Evolutionary conservation across 2,888 invertebrate species (phyloP).

Genomic region (Carpatolechia fugitivella): DNA sequence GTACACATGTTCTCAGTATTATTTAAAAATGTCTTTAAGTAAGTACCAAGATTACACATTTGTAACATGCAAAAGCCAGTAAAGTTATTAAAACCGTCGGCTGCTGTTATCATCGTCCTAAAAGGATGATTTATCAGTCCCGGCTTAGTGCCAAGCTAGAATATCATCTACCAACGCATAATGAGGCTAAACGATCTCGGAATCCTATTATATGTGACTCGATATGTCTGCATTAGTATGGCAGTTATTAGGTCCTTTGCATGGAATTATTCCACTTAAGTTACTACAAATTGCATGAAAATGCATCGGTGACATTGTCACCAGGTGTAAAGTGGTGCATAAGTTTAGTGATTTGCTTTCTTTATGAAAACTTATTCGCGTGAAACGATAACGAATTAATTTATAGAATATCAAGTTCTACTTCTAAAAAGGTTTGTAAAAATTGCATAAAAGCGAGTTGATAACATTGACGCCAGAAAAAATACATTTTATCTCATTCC

Average conservation of each 20-base stretch:
- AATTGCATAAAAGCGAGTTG: no score
- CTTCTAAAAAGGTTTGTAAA: no score
- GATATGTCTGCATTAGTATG: constrained; percentile 47
- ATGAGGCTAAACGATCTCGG: constrained; percentile 48
- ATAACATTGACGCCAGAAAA: no score
- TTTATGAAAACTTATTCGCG: no score
- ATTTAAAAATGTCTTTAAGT: constrained; percentile 27
- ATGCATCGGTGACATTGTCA: constrained; percentile 20
- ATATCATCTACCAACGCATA: constrained; percentile 52
- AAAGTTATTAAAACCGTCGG: constrained; percentile 42
- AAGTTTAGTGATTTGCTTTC: background rate
- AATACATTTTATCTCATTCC: no score
- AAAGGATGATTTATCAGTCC: constrained; percentile 53
- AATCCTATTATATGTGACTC: constrained; percentile 56
- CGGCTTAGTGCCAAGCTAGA: constrained; percentile 31
- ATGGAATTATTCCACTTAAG: constrained; percentile 37
- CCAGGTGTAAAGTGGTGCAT: constrained; percentile 6
- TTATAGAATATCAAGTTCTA: no score
- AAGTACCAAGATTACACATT: no score
- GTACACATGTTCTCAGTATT: constrained; percentile 42
- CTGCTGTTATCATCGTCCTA: constrained; percentile 65
- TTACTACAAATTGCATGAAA: constrained; percentile 16
- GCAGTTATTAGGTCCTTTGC: constrained; percentile 49
- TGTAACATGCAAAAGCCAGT: no score
- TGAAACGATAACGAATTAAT: no score